Evolutionary conservation across 2,888 invertebrate species (phyloP).

Genomic region (Tolmerus cingulatus): DNA sequence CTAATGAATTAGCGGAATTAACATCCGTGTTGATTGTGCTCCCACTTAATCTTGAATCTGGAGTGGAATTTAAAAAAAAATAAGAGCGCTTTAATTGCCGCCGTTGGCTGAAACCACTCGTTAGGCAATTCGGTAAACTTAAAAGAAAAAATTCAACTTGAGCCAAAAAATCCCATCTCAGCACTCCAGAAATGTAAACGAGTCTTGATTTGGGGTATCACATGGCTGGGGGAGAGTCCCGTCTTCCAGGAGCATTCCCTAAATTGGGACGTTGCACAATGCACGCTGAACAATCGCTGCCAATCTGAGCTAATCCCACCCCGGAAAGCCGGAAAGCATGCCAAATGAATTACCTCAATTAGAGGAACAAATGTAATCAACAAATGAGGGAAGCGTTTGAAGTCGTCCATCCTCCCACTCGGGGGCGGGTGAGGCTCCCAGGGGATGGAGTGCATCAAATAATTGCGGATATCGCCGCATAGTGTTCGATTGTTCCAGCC

Average conservation of each 20-base stretch:
- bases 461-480: slow-evolving; percentile 8
- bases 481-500: background rate
- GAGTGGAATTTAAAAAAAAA: background rate
- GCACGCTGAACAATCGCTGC: background rate
- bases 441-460: background rate
- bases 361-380: slow-evolving; percentile 34
- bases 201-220: background rate
- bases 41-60: background rate
- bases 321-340: slow-evolving; percentile 1
- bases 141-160: background rate
- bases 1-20: background rate
- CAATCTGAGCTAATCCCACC: background rate
- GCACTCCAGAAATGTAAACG: background rate
- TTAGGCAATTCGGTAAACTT: background rate
- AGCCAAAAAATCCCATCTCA: background rate
- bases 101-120: background rate
- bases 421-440: background rate
- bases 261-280: background rate
- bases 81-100: background rate
- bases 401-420: background rate
- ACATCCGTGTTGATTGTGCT: background rate
- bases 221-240: background rate
- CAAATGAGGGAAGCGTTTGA: slow-evolving; percentile 17
- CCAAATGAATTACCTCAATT: slow-evolving; percentile 38
- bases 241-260: background rate